Evolutionary conservation across 2,888 invertebrate genomes (phyloP), one percentile per base, ranked within the genome.

Genomic region (Muscina levida): DNA sequence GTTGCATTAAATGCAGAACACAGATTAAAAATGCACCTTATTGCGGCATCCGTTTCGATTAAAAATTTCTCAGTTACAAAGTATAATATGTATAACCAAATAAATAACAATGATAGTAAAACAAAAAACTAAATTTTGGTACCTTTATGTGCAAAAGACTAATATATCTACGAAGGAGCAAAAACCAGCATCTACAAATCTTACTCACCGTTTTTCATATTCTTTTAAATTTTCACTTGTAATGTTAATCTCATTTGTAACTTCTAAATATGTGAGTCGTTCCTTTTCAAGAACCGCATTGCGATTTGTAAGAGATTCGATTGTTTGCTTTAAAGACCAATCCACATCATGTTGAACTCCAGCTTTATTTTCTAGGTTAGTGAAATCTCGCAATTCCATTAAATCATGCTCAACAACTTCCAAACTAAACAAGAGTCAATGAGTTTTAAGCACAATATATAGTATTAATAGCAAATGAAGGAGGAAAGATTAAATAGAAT

Each of bases 341-440:
- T 83, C 83, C 2, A 84, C 70, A 13, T 87, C 86, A 82, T 88
- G 85, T 57, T 88, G 84, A 8, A 85, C 84, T 70, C 85, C 83
- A 31, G 85, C 89, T 68, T 93, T 91, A 78, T 92, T 93, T 87
- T 94, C 94, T 82, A 93, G 88, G 70, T 92, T 91, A 1, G 94
- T 93, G 79, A 93, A 91, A 84, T 93, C 92, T 68, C 91, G 89
- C 15, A 94, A 89, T 73, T 92, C 92, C 82, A 91, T 88, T 0
- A 92, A 91, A 82, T 93, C 92, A 68, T 90, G 90, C 82, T 92
- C 92, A 3, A 93, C 91, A 76, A 89, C 85, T 83, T 89, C 89
- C 1, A 92, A 91, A 84, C 92, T 92, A 83, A 46, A 51, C 90
- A 88, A 8, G 92, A 44, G 24, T 17, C 10, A 42, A 11, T n/a